Base-by-base conservation (phyloP, 92 coral and sea anemone genomes). In the Porites rus region DNA sequence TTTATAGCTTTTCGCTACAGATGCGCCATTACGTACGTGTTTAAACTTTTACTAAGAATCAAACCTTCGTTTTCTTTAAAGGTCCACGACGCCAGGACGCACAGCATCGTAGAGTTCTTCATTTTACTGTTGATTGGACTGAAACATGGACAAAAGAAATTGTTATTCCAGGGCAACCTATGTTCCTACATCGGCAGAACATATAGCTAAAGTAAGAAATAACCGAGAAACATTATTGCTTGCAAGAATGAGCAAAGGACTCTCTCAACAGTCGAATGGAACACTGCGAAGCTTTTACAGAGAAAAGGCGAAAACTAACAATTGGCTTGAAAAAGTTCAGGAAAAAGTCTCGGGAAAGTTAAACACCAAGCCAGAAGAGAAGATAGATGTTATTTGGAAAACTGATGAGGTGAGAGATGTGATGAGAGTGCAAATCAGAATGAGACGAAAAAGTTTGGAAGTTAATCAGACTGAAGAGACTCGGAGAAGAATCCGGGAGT, bases 211-310 rank as follows among this genome's bases (percentile, higher is more conserved):
- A 8, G 87, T 72, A 1, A 58, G 43, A 83, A 83, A 83, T 53
- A 83, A 56, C 61, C 87, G 80, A 1, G 87, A 83, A 24, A 62
- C 60, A 7, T 24, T 83, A 46, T 24, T 72, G 20, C 87, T 83
- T 60, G 78, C 72, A 0, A 72, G 52, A 20, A 4, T 65, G n/a
- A 71, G 60, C 17, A 59, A 59, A 72, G 51, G 80, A 14, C 50
- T 83, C 13, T 50, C 70, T 46, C 3, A 28, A 20, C 58, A 83
- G 67, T 31, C 60, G 0, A 63, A 83, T 2, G 59, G 52, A 4
- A 62, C 50, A 21, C 7, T 71, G 8, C 56, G 71, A n/a, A 62
- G 11, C 62, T 59, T 83, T 74, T 70, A 59, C 72, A 59, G 79
- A 46, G 70, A 72, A 50, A 72, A 10, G 71, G 80, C 79, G 3